A percentile compares a stretch with the other conserved stretches of the same genome.
phyloP scores from a whole-genome alignment of 2,113 vertebrate species.

The Oncorhynchus keta region DNA sequence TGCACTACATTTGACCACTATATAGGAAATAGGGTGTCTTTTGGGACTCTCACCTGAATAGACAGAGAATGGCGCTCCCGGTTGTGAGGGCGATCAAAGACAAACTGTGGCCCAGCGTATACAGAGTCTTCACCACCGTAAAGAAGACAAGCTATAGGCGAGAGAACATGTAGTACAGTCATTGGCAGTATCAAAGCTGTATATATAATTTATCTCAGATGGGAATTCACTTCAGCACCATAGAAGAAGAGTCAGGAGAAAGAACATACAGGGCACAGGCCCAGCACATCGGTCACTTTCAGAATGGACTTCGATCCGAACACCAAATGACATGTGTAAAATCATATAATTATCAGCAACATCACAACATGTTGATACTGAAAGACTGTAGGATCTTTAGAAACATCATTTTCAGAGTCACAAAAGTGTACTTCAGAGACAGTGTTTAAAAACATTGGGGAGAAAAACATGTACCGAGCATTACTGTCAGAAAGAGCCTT shows the following conservation, averaged over 20 bases:
- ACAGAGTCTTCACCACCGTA: conserved; percentile 83
- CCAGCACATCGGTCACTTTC: too few relatives aligned
- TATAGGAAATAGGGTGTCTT: too few relatives aligned
- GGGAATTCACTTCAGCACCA: too few relatives aligned
- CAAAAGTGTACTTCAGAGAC: not conserved
- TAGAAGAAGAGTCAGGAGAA: too few relatives aligned
- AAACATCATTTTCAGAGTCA: not conserved
- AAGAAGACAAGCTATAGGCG: conserved; percentile 80
- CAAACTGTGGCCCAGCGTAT: conserved; percentile 87
- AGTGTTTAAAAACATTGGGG: too few relatives aligned
- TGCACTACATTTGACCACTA: too few relatives aligned
- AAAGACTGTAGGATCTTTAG: too few relatives aligned
- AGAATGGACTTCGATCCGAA: too few relatives aligned
- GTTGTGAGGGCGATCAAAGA: conserved; percentile 87
- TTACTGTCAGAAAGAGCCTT: not conserved
- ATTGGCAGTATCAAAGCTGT: not conserved
- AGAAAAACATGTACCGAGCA: not conserved
- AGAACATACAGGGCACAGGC: too few relatives aligned
- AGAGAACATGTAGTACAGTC: not conserved
- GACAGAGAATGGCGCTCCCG: conserved; percentile 85
- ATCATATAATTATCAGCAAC: too few relatives aligned
- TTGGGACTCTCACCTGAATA: conserved; percentile 75
- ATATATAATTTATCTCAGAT: not conserved
- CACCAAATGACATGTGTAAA: too few relatives aligned
- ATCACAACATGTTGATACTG: too few relatives aligned